Base-by-base conservation (phyloP, 2,888 invertebrate species). In the Macropis europaea region DNA sequence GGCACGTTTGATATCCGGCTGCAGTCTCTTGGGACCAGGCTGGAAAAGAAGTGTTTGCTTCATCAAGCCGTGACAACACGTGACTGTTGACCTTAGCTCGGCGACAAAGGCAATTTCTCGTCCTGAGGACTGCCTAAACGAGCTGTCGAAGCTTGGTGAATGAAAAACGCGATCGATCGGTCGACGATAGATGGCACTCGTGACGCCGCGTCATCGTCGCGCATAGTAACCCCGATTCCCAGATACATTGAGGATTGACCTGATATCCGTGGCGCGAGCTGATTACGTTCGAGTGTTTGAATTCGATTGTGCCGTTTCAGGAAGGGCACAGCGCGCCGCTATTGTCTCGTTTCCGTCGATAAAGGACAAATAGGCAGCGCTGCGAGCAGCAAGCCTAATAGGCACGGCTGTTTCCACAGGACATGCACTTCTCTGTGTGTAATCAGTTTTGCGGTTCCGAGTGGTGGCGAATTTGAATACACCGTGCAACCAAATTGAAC, bases 91-190 rank as follows among this genome's bases (percentile, higher is more conserved):
- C 24, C n/a, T n/a, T n/a, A n/a, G n/a, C n/a, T n/a, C n/a, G n/a
- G n/a, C n/a, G n/a, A n/a, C n/a, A n/a, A n/a, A n/a, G n/a, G n/a
- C n/a, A n/a, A n/a, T n/a, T n/a, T n/a, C n/a, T n/a, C n/a, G n/a
- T n/a, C n/a, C n/a, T n/a, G n/a, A n/a, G n/a, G n/a, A n/a, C n/a
- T n/a, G n/a, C n/a, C n/a, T n/a, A n/a, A n/a, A n/a, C n/a, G n/a
- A n/a, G n/a, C n/a, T n/a, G n/a, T n/a, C n/a, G n/a, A n/a, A n/a
- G n/a, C n/a, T n/a, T n/a, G n/a, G 79, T 85, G 84, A 86, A 85
- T 85, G 84, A 82, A 83, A 84, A 82, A 86, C 63, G 60, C 74
- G 59, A 85, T 83, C 82, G 85, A 85, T 82, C 74, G 73, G 34
- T 53, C 43, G 43, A 62, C 59, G 70, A 38, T 68, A 80, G 73